Percentiles rank a stretch among this genome's conserved stretches.
These are phyloP conservation scores for Epinephelus awoara DNA, from an alignment of 2,797 vertebrate species.

Conservation along the genomic window DNA sequence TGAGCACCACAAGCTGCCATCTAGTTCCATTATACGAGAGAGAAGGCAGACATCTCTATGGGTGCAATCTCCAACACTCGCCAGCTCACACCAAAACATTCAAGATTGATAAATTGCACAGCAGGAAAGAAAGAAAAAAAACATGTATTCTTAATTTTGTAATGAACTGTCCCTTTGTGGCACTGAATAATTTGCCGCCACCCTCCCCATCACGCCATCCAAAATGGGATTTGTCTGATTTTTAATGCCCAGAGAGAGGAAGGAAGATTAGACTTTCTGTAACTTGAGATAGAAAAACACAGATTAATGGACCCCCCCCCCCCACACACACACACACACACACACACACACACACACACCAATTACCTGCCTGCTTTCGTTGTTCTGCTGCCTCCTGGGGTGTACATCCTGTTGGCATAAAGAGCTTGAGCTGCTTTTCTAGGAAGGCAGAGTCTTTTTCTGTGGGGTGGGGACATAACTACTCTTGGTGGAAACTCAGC, in stretches of 20 bases:
- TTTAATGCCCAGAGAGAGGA: background rate
- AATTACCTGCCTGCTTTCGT: slow-evolving; percentile 31
- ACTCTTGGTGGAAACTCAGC: background rate
- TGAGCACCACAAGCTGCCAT: too few species aligned
- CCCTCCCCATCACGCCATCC: background rate
- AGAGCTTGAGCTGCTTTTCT: slow-evolving; percentile 45
- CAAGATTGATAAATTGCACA: too few species aligned
- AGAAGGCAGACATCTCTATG: too few species aligned
- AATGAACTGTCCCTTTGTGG: too few species aligned
- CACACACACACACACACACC: background rate
- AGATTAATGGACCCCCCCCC: background rate
- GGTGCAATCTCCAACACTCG: too few species aligned
- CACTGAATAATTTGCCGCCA: too few species aligned
- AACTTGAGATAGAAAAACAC: background rate
- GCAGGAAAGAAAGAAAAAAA: too few species aligned
- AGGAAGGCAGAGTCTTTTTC: slow-evolving; percentile 27
- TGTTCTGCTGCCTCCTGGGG: slow-evolving; percentile 43
- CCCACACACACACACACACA: too few species aligned
- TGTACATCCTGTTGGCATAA: slow-evolving; percentile 55
- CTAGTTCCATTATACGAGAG: too few species aligned
- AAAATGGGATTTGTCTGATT: background rate
- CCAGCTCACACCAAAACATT: too few species aligned
- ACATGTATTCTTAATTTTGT: too few species aligned
- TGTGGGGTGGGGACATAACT: background rate
- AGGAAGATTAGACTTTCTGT: background rate